Conservation (phyloP, 2,113 vertebrate species). For the Thunnus maccoyii region DNA sequence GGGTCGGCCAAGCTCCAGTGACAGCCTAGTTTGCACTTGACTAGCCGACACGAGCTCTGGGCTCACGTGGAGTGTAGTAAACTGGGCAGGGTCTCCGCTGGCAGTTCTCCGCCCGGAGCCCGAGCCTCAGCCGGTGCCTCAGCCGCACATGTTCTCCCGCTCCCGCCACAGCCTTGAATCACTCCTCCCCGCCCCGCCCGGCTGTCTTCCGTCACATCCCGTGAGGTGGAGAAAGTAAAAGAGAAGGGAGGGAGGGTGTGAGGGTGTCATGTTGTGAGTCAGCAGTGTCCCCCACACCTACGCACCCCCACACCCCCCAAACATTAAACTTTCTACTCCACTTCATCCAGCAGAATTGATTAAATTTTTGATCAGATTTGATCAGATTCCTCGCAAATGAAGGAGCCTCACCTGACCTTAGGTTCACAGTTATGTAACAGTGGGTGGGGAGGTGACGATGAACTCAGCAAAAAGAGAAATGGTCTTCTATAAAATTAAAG, state of each 20-base stretch:
- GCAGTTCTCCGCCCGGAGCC: neutral
- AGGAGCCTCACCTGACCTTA: neutral
- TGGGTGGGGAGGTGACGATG: constrained; percentile 2
- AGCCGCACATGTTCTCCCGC: neutral
- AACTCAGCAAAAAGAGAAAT: neutral
- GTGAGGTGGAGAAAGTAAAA: neutral
- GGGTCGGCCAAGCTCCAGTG: neutral
- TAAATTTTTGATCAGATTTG: neutral
- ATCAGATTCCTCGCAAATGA: neutral
- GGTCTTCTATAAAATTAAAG: no score
- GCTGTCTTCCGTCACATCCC: constrained; percentile 3
- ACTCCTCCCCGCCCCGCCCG: neutral
- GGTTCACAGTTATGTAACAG: constrained; percentile 31
- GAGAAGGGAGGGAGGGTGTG: neutral
- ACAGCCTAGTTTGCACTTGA: constrained; percentile 37
- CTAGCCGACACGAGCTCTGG: constrained; percentile 58
- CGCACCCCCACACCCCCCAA: no score
- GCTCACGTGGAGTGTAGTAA: constrained; percentile 73
- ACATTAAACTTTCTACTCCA: neutral
- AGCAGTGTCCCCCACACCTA: neutral
- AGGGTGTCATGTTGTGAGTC: neutral
- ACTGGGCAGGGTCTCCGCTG: constrained; percentile 54
- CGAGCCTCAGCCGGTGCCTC: constrained; percentile 8
- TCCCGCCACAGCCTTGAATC: constrained; percentile 73
- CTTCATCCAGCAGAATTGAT: neutral